Evolutionary conservation across 2,113 vertebrate species (phyloP).

Genomic region (Pygoscelis adeliae): DNA sequence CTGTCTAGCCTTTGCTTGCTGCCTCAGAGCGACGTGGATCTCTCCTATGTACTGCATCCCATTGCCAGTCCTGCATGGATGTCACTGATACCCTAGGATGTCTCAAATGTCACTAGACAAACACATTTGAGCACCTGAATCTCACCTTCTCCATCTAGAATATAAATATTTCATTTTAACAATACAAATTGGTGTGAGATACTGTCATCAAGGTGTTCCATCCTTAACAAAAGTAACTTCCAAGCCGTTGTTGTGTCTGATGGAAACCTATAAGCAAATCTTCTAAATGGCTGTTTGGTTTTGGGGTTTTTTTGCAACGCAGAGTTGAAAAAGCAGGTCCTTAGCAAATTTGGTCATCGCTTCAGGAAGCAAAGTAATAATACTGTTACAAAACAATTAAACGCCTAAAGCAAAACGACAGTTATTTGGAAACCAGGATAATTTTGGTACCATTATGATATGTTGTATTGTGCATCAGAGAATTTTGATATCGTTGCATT

Average conservation of each 20-base stretch:
- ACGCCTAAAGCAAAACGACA: neutral
- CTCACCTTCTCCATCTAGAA: neutral
- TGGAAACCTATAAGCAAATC: neutral
- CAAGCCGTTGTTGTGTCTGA: neutral
- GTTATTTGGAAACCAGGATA: neutral
- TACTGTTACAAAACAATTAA: neutral
- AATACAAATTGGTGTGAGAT: neutral
- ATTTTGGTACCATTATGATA: neutral
- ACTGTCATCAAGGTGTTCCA: neutral
- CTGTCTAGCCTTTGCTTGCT: neutral
- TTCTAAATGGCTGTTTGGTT: fast-evolving
- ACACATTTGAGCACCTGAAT: neutral
- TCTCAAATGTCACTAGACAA: neutral
- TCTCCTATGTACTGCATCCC: neutral
- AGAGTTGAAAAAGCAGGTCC: neutral
- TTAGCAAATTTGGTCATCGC: neutral
- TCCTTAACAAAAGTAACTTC: neutral
- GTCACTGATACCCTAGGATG: neutral
- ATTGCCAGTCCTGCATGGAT: neutral
- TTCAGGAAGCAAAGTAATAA: neutral
- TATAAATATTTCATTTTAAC: neutral
- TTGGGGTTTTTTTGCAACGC: neutral
- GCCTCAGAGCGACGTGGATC: neutral
- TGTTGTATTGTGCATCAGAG: neutral
- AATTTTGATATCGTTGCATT: neutral